Conservation (phyloP, 2,888 invertebrate genomes). For the Trachelus tabidus region DNA sequence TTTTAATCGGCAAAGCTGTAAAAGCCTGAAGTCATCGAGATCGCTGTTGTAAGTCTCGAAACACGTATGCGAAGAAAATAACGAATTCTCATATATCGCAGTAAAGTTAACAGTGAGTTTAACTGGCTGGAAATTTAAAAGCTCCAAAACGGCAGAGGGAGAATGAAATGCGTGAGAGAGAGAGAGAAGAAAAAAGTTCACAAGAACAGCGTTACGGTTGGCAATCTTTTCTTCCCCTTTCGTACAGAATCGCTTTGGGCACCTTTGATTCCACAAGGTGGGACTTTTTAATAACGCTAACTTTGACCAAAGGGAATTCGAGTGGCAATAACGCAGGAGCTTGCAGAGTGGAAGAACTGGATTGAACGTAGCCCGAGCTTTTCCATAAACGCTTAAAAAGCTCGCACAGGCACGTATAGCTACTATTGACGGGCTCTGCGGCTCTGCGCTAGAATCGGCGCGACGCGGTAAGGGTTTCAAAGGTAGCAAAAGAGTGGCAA, state of each 20-base stretch:
- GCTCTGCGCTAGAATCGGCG: neutral
- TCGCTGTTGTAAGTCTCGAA: neutral
- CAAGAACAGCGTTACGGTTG: neutral
- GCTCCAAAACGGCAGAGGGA: neutral
- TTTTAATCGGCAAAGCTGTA: neutral
- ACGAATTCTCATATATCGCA: neutral
- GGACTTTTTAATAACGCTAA: neutral
- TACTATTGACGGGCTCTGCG: neutral
- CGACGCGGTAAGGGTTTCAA: constrained; percentile 46
- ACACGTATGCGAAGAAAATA: neutral
- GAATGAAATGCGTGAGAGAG: neutral
- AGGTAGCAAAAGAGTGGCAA: neutral
- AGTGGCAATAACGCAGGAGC: neutral
- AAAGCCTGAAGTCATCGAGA: neutral
- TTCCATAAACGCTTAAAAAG: neutral
- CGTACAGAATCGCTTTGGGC: neutral
- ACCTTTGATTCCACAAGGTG: neutral
- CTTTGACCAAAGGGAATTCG: neutral
- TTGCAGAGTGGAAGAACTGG: neutral
- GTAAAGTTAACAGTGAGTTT: neutral
- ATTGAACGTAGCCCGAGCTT: neutral
- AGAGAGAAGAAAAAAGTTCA: neutral
- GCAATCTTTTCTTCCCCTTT: neutral
- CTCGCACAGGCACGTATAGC: neutral
- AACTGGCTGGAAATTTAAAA: neutral